Conservation (phyloP, 1,140 invertebrate species). For the Drosophila tsacasi region DNA sequence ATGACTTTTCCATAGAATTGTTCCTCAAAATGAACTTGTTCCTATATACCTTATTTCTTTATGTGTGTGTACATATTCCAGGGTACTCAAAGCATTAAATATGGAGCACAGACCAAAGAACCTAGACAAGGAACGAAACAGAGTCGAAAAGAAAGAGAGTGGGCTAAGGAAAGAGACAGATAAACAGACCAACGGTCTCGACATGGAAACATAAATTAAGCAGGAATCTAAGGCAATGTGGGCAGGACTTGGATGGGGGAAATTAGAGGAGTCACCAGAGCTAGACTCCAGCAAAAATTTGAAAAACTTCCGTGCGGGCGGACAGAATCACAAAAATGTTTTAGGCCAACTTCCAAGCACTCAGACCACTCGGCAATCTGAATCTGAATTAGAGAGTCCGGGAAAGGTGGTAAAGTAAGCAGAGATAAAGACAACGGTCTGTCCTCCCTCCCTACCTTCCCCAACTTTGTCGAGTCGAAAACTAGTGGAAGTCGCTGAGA, state of each 20-base stretch:
- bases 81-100: constrained; percentile 13
- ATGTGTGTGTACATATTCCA: neutral
- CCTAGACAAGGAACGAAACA: neutral
- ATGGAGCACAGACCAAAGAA: constrained; percentile 12
- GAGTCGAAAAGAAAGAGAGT: constrained; percentile 9
- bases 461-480: constrained; percentile 17
- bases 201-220: constrained; percentile 77
- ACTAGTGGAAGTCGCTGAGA: constrained; percentile 2
- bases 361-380: constrained; percentile 33
- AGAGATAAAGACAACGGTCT: constrained; percentile 33
- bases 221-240: constrained; percentile 58
- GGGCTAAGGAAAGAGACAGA: constrained; percentile 40
- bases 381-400: constrained; percentile 29
- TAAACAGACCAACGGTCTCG: constrained; percentile 52
- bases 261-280: constrained; percentile 20
- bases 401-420: constrained; percentile 40
- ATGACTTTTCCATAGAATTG: neutral
- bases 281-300: constrained; percentile 36
- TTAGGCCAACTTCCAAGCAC: constrained; percentile 62
- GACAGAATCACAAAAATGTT: constrained; percentile 59
- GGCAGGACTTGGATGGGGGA: neutral
- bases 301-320: constrained; percentile 55
- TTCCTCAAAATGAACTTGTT: neutral
- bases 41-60: neutral
- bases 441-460: neutral